Percentiles rank a stretch among this genome's conserved stretches.
Conservation (phyloP, 2,113 vertebrate species). For the Pachypanchax playfairii region DNA sequence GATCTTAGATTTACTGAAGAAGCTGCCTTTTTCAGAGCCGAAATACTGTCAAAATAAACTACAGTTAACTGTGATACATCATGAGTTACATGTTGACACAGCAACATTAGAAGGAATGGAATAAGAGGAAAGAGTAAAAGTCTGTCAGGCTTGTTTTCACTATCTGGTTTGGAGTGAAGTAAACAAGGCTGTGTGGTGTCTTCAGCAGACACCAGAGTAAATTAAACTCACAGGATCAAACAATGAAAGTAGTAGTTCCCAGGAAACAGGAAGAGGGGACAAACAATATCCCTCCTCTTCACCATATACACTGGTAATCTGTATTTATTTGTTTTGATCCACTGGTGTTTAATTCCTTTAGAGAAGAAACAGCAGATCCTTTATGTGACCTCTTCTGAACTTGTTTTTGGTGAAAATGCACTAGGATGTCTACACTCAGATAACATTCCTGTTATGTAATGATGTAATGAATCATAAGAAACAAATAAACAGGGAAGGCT, state of each 20-base stretch:
- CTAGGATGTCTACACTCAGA: slow-evolving; percentile 4
- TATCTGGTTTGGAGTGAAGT: slow-evolving; percentile 9
- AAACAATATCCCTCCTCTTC: no score
- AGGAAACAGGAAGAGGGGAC: not conserved
- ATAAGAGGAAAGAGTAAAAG: slow-evolving; percentile 3
- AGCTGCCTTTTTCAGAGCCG: slow-evolving; percentile 3
- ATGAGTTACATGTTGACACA: not conserved
- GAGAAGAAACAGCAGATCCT: not conserved
- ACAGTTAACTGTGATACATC: not conserved
- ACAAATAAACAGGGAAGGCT: no score
- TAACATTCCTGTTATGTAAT: slow-evolving; percentile 1
- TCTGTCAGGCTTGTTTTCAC: not conserved
- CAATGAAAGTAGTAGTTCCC: not conserved
- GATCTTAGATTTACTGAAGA: not conserved
- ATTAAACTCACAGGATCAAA: not conserved
- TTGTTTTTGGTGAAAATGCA: not conserved
- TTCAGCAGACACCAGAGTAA: not conserved
- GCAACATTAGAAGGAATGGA: not conserved
- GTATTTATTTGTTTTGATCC: not conserved
- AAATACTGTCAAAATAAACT: not conserved
- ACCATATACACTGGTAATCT: no score
- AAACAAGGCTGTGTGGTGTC: not conserved
- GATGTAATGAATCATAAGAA: not conserved
- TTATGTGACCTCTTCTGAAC: not conserved
- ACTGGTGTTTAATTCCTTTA: not conserved